Evolutionary conservation across 2,888 invertebrate genomes (phyloP), one percentile per base, ranked within the genome.

Genomic region (Callimorpha dominula): DNA sequence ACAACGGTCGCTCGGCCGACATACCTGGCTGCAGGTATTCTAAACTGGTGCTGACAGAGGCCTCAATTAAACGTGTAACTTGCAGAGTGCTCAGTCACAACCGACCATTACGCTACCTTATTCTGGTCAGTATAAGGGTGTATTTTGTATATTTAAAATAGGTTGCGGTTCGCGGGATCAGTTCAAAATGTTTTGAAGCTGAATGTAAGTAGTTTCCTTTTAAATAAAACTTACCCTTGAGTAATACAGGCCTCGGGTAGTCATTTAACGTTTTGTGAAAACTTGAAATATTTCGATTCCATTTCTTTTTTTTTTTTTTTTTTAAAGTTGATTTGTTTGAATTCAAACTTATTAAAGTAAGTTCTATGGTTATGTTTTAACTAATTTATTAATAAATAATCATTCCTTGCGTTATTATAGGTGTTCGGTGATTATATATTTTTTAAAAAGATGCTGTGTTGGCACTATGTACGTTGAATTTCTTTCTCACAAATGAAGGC

Each of bases 401-500:
- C 3, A 57, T 4, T 54, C 54, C 2, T 9, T 57, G 57, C 20
- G 4, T 57, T 3, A 57, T 20, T 12, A 46, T 46, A 46, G 43
- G 43, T 46, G 31, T 46, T 46, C 43, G 43, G 43, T 46, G 6
- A 57, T 20, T 20, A 57, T 20, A 57, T 1, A 1, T 60, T 14
- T 60, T 60, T 31, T 60, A 12, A 9, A 31, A 7, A 12, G 1
- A 14, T 12, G 6, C 17, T 7, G 1, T 60, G 14, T 12, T 31
- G 14, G 0, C 4, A 20, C 20, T 60, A 57, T 14, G 14, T 31
- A 60, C 31, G 54, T 20, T 54, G 63, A 0, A 87, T 65, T 74
- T 92, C 91, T 52, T 90, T 92, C 75, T 93, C 93, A 67, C 94
- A 94, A 73, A 94, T 86, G 70, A 89, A 93, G 0, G 82, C 90